phyloP scores from a whole-genome alignment of 1,140 invertebrate genomes.

The Eumeta japonica region DNA sequence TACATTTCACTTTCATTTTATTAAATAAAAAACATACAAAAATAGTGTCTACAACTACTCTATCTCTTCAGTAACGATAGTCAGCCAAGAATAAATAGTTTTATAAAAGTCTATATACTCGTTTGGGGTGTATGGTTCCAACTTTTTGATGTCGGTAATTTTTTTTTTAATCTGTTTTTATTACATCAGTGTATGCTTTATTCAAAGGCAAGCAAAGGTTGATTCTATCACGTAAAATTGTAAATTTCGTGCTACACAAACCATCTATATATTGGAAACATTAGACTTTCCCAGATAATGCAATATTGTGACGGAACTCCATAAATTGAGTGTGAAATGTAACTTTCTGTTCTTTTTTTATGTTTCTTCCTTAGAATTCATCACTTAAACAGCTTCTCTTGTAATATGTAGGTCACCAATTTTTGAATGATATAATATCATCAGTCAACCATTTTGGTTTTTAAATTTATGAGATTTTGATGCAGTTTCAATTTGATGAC shows the following conservation, averaged over 20 bases:
- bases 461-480: neutral
- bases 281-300: neutral
- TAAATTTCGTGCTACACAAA: neutral
- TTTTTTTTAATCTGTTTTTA: neutral
- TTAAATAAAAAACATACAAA: neutral
- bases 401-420: too few relatives aligned
- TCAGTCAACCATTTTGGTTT: too few relatives aligned
- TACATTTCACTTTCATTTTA: neutral
- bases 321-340: slow-evolving; percentile 1
- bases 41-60: neutral
- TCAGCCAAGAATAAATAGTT: neutral
- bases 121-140: neutral
- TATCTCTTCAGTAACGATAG: neutral
- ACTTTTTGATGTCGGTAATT: slow-evolving; percentile 1
- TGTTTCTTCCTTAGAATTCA: neutral
- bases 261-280: slow-evolving; percentile 1
- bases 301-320: neutral
- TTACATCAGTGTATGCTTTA: neutral
- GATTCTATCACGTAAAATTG: neutral
- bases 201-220: slow-evolving; percentile 1
- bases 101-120: slow-evolving; percentile 1
- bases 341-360: neutral
- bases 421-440: too few relatives aligned
- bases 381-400: neutral
- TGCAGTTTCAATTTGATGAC: neutral